Base-by-base conservation (phyloP, 1,140 invertebrate genomes). In the Odontomachus brunneus region DNA sequence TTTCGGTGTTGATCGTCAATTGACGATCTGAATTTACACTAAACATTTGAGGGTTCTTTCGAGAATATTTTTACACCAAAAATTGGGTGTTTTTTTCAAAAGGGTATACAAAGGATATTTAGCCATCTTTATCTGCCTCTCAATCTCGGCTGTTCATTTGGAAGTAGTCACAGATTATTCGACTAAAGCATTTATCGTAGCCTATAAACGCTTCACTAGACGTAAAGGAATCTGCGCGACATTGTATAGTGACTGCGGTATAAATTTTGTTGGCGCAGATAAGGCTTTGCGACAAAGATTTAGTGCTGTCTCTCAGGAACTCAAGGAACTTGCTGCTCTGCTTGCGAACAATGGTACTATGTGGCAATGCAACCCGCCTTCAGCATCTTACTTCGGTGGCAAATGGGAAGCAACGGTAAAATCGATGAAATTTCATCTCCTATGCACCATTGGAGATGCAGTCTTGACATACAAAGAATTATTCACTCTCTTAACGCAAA, bases 211-310 rank as follows among this genome's bases (percentile, higher is more conserved):
- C 26, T 91, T 91, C 62, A 33, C 86, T 0, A 63, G 59, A 15
- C 72, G 86, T 59, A 59, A 88, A 55, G 85, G 86, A 22, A 71
- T 82, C 44, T 76, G 51, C 5, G 38, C 12, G 19, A 83, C 80
- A 19, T 84, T 93, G 1, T 84, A 78, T 53, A 91, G 92, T n/a
- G n/a, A 93, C 65, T 90, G 91, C 62, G 92, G 84, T n/a, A n/a
- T n/a, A n/a, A 2, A 93, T 90, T 1, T 93, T 82, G 66, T 87
- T 0, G 88, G 90, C 15, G 90, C 90, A 7, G 75, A 85, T n/a
- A 80, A 75, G 7, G 24, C 87, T 26, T 51, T 92, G 12, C 57
- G 75, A 51, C 65, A 66, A 62, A 53, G 78, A 59, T 76, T 84
- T 26, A 24, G 17, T 0, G 7, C 1, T 15, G 44, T 33, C 11